Evolutionary conservation across 2,113 vertebrate genomes (phyloP).

Genomic region (Melospiza melodia): DNA sequence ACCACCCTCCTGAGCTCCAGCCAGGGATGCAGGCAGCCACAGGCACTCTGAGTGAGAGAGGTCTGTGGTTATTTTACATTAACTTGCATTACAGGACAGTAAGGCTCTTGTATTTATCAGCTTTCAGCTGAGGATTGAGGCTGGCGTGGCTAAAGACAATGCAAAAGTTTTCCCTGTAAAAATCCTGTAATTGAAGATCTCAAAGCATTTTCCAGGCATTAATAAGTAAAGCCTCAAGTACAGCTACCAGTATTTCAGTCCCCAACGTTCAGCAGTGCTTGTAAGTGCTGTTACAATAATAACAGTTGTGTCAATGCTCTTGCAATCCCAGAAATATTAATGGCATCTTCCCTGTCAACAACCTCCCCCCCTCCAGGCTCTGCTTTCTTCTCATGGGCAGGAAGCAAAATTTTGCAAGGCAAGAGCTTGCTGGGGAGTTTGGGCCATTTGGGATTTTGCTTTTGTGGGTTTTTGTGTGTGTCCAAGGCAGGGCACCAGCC

Average conservation of each 20-base stretch:
- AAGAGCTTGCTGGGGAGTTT: background rate
- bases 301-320: background rate
- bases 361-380: slow-evolving; percentile 24
- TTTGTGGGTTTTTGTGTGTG: slow-evolving; percentile 16
- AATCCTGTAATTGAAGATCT: slow-evolving; percentile 49
- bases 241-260: slow-evolving; percentile 56
- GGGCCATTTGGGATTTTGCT: background rate
- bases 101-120: background rate
- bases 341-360: slow-evolving; percentile 41
- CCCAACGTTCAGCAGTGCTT: slow-evolving; percentile 40
- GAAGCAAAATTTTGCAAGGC: slow-evolving; percentile 20
- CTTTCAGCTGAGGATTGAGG: slow-evolving; percentile 39
- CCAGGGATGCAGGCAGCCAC: background rate
- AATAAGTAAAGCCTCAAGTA: slow-evolving; percentile 62
- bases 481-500: background rate
- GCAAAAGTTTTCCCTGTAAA: slow-evolving; percentile 25
- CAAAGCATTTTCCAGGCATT: slow-evolving; percentile 54
- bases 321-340: slow-evolving; percentile 52
- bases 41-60: background rate
- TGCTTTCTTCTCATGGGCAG: background rate
- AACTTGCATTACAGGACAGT: background rate
- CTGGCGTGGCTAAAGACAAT: background rate
- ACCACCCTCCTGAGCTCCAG: background rate
- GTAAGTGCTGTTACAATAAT: slow-evolving; percentile 53
- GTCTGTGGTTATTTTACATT: slow-evolving; percentile 32